Evolutionary conservation across 2,888 invertebrate genomes (phyloP), one percentile per base, ranked within the genome.

Genomic region (Ophonus ardosiacus): DNA sequence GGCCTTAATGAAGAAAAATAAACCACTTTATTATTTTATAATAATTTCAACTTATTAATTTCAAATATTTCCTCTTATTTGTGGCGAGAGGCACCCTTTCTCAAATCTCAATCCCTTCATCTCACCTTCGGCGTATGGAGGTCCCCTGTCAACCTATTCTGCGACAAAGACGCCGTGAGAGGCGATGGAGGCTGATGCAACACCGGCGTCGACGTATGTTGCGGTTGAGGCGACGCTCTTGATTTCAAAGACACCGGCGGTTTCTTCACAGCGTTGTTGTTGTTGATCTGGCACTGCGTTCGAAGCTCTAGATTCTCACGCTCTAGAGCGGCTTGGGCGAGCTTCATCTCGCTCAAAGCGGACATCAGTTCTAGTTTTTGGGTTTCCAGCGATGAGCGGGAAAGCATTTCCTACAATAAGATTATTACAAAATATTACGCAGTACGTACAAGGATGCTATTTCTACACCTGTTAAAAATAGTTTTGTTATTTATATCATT

Each of bases 311-410:
- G 90, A 88, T 97, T 96, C 87, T 98, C 98, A 85, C 97, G 94
- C 90, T 99, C 98, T 79, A 98, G 93, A 51, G 96, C 95, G 5
- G 97, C 96, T 87, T 96, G 95, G 87, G 97, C 96, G 86, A 98
- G 92, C 89, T 98, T 97, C 88, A 99, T 93, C 90, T 98, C 98
- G 86, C 98, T 98, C 87, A 99, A 93, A 88, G 98, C 97, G 59
- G 97, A 97, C 92, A 99, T 93, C 87, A 99, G 92, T 91, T 99
- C 98, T 88, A 99, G 92, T 91, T 98, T 98, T 92, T 98, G 98
- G 0, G 98, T 98, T 92, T 99, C 98, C 86, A 98, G 91, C 2
- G 97, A 96, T 18, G 98, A 97, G 83, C 97, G 93, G 81, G 96
- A 96, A 81, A 98, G 92, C 92, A 98, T 94, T 93, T 98, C 97